Percentiles rank a stretch among this genome's conserved stretches.
Evolutionary conservation across 2,888 invertebrate genomes (phyloP).

Genomic region (Capitulum mitella): DNA sequence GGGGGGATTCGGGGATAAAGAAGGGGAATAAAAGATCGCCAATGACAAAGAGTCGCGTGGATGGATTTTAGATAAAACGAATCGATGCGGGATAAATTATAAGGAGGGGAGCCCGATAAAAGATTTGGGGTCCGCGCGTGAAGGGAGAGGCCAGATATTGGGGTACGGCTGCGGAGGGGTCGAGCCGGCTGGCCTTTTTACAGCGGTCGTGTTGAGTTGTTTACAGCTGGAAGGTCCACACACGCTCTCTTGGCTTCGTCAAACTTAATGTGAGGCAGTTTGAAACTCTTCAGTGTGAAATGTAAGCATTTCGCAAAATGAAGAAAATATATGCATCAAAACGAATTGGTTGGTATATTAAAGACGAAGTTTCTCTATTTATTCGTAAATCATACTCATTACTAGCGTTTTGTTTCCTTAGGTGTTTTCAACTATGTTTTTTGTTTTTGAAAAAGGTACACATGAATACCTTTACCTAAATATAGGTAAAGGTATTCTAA

Average conservation of each 20-base stretch:
- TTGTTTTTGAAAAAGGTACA: too few relatives aligned
- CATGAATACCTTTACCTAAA: too few relatives aligned
- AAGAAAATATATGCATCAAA: too few relatives aligned
- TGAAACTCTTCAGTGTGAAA: too few relatives aligned
- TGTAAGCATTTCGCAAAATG: too few relatives aligned
- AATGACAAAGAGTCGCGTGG: slow-evolving; percentile 24
- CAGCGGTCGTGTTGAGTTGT: not conserved
- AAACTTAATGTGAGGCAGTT: not conserved
- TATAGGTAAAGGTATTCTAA: too few relatives aligned
- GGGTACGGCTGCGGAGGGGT: not conserved
- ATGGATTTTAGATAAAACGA: slow-evolving; percentile 25
- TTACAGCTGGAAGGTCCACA: too few relatives aligned
- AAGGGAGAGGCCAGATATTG: not conserved
- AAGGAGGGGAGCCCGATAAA: slow-evolving; percentile 16
- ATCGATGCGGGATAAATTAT: slow-evolving; percentile 25
- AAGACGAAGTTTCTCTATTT: too few relatives aligned
- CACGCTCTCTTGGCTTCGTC: not conserved
- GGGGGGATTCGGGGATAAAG: slow-evolving; percentile 21
- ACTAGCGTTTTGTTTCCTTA: too few relatives aligned
- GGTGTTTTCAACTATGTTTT: too few relatives aligned
- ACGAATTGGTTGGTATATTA: too few relatives aligned
- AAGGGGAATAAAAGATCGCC: slow-evolving; percentile 22
- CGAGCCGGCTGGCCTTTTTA: not conserved
- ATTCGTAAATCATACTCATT: too few relatives aligned
- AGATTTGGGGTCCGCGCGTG: not conserved